Evolutionary conservation across 2,797 vertebrate genomes (phyloP).

Genomic region (Anisognathus igniventris): DNA sequence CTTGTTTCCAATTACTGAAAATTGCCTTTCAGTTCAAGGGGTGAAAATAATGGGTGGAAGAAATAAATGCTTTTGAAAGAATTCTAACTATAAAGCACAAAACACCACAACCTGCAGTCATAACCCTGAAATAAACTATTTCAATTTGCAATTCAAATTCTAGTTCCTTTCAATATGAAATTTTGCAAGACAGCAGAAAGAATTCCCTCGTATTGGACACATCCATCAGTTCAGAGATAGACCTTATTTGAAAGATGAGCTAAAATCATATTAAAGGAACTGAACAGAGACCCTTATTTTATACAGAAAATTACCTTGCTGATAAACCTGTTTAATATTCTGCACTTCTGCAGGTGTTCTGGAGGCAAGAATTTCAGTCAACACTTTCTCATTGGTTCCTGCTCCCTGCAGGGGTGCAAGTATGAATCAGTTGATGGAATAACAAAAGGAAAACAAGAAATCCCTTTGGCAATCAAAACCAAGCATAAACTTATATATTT

Average conservation of each 20-base stretch:
- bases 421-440: background rate
- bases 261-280: background rate
- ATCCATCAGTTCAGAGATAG: background rate
- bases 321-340: slow-evolving; percentile 85
- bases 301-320: slow-evolving; percentile 81
- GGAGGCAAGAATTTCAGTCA: slow-evolving; percentile 93
- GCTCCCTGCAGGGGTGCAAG: slow-evolving; percentile 79
- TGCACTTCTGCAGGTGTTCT: slow-evolving; percentile 82
- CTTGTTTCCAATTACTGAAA: background rate
- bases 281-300: background rate
- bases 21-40: background rate
- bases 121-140: background rate
- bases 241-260: background rate
- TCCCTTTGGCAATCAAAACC: background rate
- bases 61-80: background rate
- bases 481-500: background rate
- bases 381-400: slow-evolving; percentile 88
- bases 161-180: background rate
- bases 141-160: background rate
- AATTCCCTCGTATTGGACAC: background rate
- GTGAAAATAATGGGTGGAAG: background rate
- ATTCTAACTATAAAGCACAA: background rate
- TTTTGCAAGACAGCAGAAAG: background rate
- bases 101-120: background rate
- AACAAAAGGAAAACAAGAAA: background rate